Evolutionary conservation across 2,797 vertebrate species (phyloP).

Genomic region (Microctenopoma stevenorrisi): DNA sequence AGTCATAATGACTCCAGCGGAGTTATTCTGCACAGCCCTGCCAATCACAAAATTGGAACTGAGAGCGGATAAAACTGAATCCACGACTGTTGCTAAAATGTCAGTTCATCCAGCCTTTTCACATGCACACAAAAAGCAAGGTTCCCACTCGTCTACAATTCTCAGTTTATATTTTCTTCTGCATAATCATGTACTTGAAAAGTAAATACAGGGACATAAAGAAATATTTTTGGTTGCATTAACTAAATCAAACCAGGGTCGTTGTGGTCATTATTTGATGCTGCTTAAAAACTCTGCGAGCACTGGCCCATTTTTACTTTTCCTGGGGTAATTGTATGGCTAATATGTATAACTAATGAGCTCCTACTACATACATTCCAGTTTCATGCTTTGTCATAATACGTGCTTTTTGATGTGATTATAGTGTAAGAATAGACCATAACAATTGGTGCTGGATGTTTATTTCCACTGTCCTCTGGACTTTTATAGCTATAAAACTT

Average conservation of each 20-base stretch:
- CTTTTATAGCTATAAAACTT: too few relatives aligned
- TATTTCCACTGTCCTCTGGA: not conserved
- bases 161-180: not conserved
- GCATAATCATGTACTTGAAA: not conserved
- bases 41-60: constrained; percentile 19
- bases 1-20: constrained; percentile 43
- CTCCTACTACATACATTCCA: not conserved
- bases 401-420: not conserved
- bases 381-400: constrained; percentile 1
- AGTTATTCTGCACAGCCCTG: not conserved
- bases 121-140: too few relatives aligned
- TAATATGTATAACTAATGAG: constrained; percentile 4
- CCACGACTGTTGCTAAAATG: not conserved
- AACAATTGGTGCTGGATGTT: not conserved
- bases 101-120: not conserved
- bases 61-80: not conserved
- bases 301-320: not conserved
- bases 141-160: too few relatives aligned
- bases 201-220: not conserved
- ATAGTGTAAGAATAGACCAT: not conserved
- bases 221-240: not conserved
- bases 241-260: not conserved
- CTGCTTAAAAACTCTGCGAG: not conserved
- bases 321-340: not conserved
- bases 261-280: not conserved